Evolutionary conservation across 2,113 vertebrate genomes (phyloP), one percentile per base, ranked within the genome.

Genomic region (Nymphicus hollandicus): DNA sequence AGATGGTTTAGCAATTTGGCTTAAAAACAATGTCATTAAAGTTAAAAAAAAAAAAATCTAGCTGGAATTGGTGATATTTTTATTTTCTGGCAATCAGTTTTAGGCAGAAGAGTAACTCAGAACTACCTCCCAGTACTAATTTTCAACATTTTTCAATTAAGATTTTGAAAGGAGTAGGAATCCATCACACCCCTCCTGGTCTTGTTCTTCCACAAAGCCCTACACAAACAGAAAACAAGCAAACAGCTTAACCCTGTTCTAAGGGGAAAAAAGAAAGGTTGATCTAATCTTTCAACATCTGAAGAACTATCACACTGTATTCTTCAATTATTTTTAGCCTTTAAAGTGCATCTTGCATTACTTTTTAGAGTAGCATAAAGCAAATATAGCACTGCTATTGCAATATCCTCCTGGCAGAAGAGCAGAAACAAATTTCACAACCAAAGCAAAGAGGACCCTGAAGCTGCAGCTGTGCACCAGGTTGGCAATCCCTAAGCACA

Each of bases 151-250:
- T 85, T 76, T 69, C 66, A 80, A 55, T 79, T 29, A 76, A 77
- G 41, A 60, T 52, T 79, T 80, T 81, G 35, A 82, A 93, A 91
- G 33, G 16, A 86, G 24, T 6, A 77, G 72, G 58, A 91, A 92
- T 88, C 49, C 27, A 83, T 80, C 76, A 83, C 52, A 76, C 47
- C 41, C 64, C 64, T 88, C 68, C 63, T 65, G 20, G 46, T 35
- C 33, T 35, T 47, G 35, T 3, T 85, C 37, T 76, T 91, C 52
- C 71, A 73, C 49, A 72, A 88, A 92, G 63, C 20, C 63, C 82
- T 52, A 50, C 27, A 56, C 18, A 71, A 50, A 23, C 52, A 79
- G 61, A 82, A 85, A 88, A 60, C 17, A 78, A 88, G 69, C 46
- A 33, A 80, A 88, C 11, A 53, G 52, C 44, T 77, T 86, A 86